These are phyloP conservation scores for Epinotia demarniana DNA, from an alignment of 2,888 invertebrate species.

Conservation along the genomic window DNA sequence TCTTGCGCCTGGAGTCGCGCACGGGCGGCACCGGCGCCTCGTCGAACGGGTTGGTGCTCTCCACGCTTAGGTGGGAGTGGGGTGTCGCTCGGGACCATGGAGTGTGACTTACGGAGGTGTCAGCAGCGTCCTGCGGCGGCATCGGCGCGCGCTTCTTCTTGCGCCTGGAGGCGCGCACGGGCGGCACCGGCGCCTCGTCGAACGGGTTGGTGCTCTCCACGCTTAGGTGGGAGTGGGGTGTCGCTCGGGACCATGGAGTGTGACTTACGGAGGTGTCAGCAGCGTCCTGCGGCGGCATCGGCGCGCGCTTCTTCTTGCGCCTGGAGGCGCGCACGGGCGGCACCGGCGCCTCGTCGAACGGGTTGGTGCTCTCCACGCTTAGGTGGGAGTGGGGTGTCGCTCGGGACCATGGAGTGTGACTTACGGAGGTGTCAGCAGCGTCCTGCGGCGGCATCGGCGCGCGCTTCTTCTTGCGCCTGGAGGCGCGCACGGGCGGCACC, in stretches of 20 bases:
- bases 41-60: slow-evolving; percentile 86
- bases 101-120: slow-evolving; percentile 60
- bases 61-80: slow-evolving; percentile 81
- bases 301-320: slow-evolving; percentile 87
- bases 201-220: slow-evolving; percentile 86
- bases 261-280: slow-evolving; percentile 64
- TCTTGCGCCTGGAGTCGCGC: slow-evolving; percentile 85
- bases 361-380: slow-evolving; percentile 85
- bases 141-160: slow-evolving; percentile 88
- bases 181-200: slow-evolving; percentile 77
- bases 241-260: neutral
- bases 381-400: slow-evolving; percentile 68
- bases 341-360: slow-evolving; percentile 80
- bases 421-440: slow-evolving; percentile 64
- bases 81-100: neutral
- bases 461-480: slow-evolving; percentile 86
- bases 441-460: slow-evolving; percentile 84
- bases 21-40: slow-evolving; percentile 77
- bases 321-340: slow-evolving; percentile 82
- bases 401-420: slow-evolving; percentile 20
- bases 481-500: slow-evolving; percentile 80
- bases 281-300: slow-evolving; percentile 78
- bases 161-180: slow-evolving; percentile 81
- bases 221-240: slow-evolving; percentile 76
- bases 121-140: slow-evolving; percentile 72